These are phyloP conservation scores for Acanthisitta chloris DNA, from an alignment of 2,113 vertebrate genomes.

Conservation along the genomic window DNA sequence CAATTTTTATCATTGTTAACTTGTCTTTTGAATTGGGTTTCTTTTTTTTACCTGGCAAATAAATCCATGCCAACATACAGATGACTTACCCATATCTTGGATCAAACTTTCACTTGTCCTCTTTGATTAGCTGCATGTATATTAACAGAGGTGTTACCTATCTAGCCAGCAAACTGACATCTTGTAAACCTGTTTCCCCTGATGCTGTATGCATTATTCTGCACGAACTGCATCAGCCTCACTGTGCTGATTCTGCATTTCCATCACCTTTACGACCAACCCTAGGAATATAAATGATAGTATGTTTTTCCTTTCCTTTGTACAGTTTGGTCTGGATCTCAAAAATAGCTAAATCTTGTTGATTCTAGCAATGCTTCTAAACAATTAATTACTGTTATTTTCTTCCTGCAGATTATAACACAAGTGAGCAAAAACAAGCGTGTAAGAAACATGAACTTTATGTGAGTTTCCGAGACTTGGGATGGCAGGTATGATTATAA, in stretches of 20 bases:
- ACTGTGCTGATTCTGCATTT: not conserved
- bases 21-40: not conserved
- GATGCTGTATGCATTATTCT: not conserved
- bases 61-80: not conserved
- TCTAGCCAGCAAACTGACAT: not conserved
- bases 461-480: constrained; percentile 95
- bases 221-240: not conserved
- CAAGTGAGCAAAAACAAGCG: constrained; percentile 96
- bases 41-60: not conserved
- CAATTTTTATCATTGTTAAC: not conserved
- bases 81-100: not conserved
- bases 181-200: not conserved
- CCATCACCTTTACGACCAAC: not conserved
- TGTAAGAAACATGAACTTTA: constrained; percentile 99
- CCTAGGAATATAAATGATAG: not conserved
- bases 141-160: not conserved
- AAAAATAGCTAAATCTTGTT: not conserved
- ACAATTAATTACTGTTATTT: constrained; percentile 8
- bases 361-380: not conserved
- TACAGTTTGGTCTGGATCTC: not conserved
- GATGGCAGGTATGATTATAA: constrained; percentile 89
- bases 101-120: not conserved
- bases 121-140: not conserved
- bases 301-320: not conserved
- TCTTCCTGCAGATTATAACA: constrained; percentile 85